phyloP scores from a whole-genome alignment of 2,113 vertebrate species.

The Ibidorhyncha struthersii region DNA sequence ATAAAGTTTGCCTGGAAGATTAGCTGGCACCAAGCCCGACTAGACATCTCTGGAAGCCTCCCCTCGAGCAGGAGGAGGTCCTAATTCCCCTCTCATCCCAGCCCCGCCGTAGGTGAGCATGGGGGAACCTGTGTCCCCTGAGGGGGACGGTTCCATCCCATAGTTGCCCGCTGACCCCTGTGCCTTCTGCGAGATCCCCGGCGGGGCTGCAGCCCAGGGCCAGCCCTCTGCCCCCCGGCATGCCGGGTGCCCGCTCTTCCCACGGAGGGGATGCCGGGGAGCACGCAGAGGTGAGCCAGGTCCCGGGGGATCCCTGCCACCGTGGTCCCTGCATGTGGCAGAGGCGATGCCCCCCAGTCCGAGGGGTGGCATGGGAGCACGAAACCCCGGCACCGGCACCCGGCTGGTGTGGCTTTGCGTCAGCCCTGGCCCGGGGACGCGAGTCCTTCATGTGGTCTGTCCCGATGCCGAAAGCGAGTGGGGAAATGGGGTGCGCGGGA shows the following conservation, averaged over 20 bases:
- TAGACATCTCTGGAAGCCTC: slow-evolving; percentile 48
- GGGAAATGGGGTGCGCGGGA: not conserved
- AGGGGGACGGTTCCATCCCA: not conserved
- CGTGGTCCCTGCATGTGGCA: accelerated
- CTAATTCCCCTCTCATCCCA: not conserved
- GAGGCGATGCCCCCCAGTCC: not conserved
- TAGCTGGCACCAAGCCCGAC: not conserved
- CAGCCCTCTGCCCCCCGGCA: not conserved
- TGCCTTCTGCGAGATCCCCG: not conserved
- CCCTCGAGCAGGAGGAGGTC: not conserved
- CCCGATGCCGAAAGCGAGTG: accelerated
- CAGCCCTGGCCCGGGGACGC: not conserved
- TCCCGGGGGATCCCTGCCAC: not conserved
- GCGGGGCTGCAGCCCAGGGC: not conserved
- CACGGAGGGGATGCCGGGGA: accelerated
- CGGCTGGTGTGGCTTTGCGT: not conserved
- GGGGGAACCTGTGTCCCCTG: not conserved
- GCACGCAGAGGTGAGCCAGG: accelerated
- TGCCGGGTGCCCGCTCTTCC: accelerated
- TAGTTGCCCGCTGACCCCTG: accelerated
- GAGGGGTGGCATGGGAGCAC: accelerated
- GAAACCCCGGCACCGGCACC: accelerated
- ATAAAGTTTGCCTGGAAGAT: slow-evolving; percentile 59
- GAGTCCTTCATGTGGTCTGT: accelerated
- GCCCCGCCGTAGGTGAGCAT: accelerated